Base-by-base conservation (phyloP, 2,113 vertebrate genomes). In the Hylia prasina region DNA sequence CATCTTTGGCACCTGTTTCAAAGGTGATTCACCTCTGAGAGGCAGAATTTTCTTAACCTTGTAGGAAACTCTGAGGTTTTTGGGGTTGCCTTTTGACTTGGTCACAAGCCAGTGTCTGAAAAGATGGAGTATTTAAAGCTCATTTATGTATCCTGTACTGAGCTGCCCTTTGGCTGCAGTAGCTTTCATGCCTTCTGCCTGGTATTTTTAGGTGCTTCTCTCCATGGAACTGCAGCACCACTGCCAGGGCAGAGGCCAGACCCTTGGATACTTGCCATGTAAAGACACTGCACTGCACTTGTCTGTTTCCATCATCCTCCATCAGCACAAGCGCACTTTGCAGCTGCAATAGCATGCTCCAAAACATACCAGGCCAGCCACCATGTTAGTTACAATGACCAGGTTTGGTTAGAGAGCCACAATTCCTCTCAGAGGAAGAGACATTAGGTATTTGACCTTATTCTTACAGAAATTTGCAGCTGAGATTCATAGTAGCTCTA, bases 351-450 rank as follows among this genome's bases (percentile, higher is more conserved):
- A 86, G 3, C 3, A 3, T 61, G 30, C 9, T 66, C 33, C 19
- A 54, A 54, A 73, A 40, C 10, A 25, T 30, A 13, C 23, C 0
- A 4, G 25, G 28, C 22, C 20, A 63, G 65, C 15, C 23, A 61
- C 37, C 14, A 2, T 11, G 0, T 61, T 80, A 53, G 30, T 78
- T 60, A 39, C 0, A 0, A 37, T 70, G 35, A 40, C 18, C 27
- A 37, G 22, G 19, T 75, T 27, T 47, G 31, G 20, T 76, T 72
- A 61, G 21, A 77, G 24, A 60, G 16, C 7, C 23, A 39, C 39
- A 35, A 39, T 70, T 77, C 86, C 23, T 71, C 13, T 42, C 24
- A 61, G 35, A 80, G 20, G 37, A 86, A 68, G 2, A 77, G 4
- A 47, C 5, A 1, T 86, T 93, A 82, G 21, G 12, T 73, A 45